These are phyloP conservation scores for Myrmecobius fasciatus DNA, from an alignment of 2,113 vertebrate species.

Conservation along the genomic window DNA sequence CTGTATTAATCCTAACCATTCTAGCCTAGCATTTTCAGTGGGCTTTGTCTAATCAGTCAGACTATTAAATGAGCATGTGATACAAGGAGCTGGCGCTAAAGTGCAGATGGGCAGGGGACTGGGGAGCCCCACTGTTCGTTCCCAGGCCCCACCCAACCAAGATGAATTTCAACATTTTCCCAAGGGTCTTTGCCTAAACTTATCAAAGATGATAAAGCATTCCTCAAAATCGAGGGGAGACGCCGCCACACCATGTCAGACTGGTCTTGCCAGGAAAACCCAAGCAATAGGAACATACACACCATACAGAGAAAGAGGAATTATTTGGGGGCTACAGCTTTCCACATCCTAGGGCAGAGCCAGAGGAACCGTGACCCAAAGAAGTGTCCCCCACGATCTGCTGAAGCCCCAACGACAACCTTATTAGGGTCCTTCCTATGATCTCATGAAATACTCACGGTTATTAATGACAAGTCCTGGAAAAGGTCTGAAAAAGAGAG, in stretches of 20 bases:
- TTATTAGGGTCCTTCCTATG: background rate
- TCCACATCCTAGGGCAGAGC: background rate
- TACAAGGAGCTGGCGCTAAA: background rate
- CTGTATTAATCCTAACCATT: background rate
- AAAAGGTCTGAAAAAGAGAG: constrained; percentile 77
- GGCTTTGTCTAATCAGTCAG: background rate
- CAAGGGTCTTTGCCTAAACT: background rate
- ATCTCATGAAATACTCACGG: constrained; percentile 76
- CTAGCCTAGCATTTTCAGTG: background rate
- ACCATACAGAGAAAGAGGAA: too few relatives aligned
- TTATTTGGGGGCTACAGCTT: background rate
- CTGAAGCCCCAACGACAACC: background rate
- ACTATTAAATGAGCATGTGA: background rate
- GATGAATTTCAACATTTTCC: background rate
- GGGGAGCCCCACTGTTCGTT: background rate
- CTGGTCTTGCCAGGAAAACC: background rate
- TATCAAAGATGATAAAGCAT: too few relatives aligned
- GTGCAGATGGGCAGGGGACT: background rate
- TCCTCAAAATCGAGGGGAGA: background rate
- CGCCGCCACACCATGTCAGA: background rate
- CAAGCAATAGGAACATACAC: background rate
- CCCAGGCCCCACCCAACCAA: too few relatives aligned
- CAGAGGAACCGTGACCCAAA: background rate
- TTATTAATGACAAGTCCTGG: constrained; percentile 83
- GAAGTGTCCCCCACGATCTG: too few relatives aligned